Conservation (phyloP, 2,888 invertebrate genomes). For the Isoperla grammatica region DNA sequence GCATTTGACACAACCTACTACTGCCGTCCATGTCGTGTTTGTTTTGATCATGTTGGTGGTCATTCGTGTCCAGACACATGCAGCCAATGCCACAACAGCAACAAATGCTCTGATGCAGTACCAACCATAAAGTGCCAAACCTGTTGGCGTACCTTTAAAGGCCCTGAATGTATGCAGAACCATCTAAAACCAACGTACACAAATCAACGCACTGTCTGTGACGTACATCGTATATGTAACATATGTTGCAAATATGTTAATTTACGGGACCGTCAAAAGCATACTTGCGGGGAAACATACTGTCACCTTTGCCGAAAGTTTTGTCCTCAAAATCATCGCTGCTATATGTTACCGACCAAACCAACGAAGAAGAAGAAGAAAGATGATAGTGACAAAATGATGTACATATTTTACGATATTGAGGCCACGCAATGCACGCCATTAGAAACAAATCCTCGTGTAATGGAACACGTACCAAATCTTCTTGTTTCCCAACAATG, state of each 20-base stretch:
- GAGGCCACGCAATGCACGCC: neutral
- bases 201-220: no score
- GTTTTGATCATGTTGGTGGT: neutral
- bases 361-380: neutral
- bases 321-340: neutral
- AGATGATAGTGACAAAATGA: neutral
- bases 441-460: neutral
- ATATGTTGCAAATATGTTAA: no score
- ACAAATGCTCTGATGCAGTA: neutral
- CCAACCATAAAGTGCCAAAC: neutral
- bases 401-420: constrained; percentile 8
- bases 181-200: neutral
- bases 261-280: neutral
- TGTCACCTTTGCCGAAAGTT: neutral
- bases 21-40: constrained; percentile 1
- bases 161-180: no score
- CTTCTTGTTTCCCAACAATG: neutral
- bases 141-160: neutral
- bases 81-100: neutral
- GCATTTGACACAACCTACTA: constrained; percentile 5
- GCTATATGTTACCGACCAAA: neutral
- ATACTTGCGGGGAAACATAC: neutral
- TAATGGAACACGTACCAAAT: neutral
- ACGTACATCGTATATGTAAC: no score
- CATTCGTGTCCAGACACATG: neutral